Evolutionary conservation across 2,797 vertebrate genomes (phyloP).

Genomic region (Loriculus beryllinus): DNA sequence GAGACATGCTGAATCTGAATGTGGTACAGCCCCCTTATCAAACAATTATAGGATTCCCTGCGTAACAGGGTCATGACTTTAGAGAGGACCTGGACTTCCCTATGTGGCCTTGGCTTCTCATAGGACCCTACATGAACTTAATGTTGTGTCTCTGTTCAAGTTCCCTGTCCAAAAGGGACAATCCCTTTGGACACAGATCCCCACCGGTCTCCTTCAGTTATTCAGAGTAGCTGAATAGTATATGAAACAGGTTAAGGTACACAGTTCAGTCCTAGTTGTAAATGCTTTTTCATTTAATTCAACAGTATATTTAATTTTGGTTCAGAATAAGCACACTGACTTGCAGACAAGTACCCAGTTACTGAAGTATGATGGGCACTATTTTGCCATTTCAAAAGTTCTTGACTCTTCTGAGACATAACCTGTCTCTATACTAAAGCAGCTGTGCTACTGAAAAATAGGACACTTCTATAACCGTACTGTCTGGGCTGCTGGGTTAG

Average conservation of each 20-base stretch:
- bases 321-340: not conserved
- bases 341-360: not conserved
- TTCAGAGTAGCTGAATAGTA: not conserved
- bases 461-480: not conserved
- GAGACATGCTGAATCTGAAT: not conserved
- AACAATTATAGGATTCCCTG: not conserved
- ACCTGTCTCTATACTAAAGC: not conserved
- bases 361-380: not conserved
- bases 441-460: not conserved
- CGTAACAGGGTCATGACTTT: not conserved
- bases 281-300: not conserved
- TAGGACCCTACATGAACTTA: not conserved
- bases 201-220: not conserved
- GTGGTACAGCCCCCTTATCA: not conserved
- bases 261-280: not conserved
- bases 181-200: rapidly evolving
- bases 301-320: not conserved
- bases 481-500: not conserved
- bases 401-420: not conserved
- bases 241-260: not conserved
- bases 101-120: not conserved
- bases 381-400: not conserved
- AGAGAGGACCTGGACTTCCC: not conserved
- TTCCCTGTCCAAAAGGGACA: not conserved
- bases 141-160: not conserved